Evolutionary conservation across 1,140 invertebrate genomes (phyloP).

Genomic region (Microvelia longipes): DNA sequence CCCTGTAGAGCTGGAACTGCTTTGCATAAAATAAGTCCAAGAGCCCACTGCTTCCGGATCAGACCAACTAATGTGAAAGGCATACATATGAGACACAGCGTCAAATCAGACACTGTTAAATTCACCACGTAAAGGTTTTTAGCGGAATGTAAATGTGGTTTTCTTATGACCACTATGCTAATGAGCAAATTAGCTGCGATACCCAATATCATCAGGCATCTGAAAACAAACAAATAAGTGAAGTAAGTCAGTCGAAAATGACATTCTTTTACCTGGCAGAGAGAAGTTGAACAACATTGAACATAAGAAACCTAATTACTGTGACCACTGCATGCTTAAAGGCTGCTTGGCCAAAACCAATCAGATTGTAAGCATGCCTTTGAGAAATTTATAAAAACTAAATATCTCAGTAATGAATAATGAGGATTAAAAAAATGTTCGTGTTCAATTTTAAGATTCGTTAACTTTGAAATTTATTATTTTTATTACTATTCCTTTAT

Average conservation of each 20-base stretch:
- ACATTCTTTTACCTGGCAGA: conserved; percentile 5
- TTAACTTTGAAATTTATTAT: too few species aligned
- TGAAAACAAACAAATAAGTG: conserved; percentile 22
- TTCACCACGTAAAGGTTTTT: conserved; percentile 46
- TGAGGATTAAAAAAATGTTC: too few species aligned
- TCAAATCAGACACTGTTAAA: conserved; percentile 39
- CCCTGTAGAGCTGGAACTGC: conserved; percentile 35
- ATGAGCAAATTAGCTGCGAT: conserved; percentile 31
- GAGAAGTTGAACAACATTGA: neutral
- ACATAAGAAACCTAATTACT: too few species aligned
- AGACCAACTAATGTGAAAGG: conserved; percentile 37
- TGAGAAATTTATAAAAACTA: too few species aligned
- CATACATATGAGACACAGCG: conserved; percentile 38
- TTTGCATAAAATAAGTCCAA: conserved; percentile 37
- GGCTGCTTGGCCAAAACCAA: too few species aligned
- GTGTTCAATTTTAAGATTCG: too few species aligned
- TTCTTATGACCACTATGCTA: conserved; percentile 29
- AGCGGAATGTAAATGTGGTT: conserved; percentile 31
- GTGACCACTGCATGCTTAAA: too few species aligned
- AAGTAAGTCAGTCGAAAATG: conserved; percentile 23
- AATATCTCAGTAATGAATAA: too few species aligned
- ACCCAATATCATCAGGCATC: conserved; percentile 28
- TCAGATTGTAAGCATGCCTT: too few species aligned
- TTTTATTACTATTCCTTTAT: too few species aligned
- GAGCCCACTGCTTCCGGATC: conserved; percentile 27